Evolutionary conservation across 2,113 vertebrate genomes (phyloP).

Genomic region (Oreochromis aureus): DNA sequence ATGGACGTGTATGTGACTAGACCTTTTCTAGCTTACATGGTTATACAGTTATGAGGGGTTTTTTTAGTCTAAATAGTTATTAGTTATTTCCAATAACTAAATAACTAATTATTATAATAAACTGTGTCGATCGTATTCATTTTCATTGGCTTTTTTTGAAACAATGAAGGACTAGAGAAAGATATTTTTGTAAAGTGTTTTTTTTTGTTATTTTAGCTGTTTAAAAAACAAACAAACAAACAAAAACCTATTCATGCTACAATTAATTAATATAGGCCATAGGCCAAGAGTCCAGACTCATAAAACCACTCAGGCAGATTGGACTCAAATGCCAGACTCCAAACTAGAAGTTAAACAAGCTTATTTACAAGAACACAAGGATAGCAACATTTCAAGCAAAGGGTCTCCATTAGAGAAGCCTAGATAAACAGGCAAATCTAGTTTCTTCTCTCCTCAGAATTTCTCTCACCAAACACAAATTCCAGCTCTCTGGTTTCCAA

Average conservation of each 20-base stretch:
- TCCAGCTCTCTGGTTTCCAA: neutral
- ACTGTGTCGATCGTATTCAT: neutral
- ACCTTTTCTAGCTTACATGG: neutral
- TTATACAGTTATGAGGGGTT: rapidly evolving
- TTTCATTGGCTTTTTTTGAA: neutral
- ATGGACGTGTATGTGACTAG: neutral
- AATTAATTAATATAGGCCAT: neutral
- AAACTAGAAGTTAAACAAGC: neutral
- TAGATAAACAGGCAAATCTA: neutral
- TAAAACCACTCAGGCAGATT: neutral
- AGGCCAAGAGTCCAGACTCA: neutral
- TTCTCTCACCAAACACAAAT: neutral
- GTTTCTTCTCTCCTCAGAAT: neutral
- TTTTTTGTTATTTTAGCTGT: neutral
- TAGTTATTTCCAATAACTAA: neutral
- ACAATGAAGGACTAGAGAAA: rapidly evolving
- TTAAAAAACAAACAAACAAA: neutral
- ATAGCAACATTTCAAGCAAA: neutral
- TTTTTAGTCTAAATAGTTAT: neutral
- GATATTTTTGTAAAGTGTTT: rapidly evolving
- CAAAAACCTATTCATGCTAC: neutral
- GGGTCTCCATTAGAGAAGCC: neutral
- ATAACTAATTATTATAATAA: rapidly evolving
- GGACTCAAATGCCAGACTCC: neutral
- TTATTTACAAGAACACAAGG: neutral